These are phyloP conservation scores for Leucophenga maculata DNA, from an alignment of 2,888 invertebrate species.

Conservation along the genomic window DNA sequence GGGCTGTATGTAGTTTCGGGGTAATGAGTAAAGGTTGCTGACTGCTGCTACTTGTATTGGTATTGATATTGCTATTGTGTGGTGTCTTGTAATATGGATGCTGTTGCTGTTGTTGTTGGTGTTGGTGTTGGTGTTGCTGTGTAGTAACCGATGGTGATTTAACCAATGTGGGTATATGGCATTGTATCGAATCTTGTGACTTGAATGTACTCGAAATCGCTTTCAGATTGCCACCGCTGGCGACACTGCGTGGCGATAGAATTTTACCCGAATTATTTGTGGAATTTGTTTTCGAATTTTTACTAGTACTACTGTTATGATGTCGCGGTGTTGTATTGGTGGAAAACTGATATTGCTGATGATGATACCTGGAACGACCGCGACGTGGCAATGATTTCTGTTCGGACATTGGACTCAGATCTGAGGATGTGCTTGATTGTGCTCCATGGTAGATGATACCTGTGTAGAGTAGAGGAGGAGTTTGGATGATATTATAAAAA, in stretches of 20 bases:
- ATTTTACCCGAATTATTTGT: conserved; percentile 67
- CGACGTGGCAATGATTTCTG: conserved; percentile 83
- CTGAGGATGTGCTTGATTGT: conserved; percentile 83
- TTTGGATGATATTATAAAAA: conserved; percentile 11
- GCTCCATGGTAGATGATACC: conserved; percentile 84
- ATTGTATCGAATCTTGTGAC: conserved; percentile 72
- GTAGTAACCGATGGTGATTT: conserved; percentile 70
- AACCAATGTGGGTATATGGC: conserved; percentile 71
- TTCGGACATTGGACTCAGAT: conserved; percentile 84
- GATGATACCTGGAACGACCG: conserved; percentile 79
- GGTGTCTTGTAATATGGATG: conserved; percentile 31
- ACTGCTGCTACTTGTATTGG: conserved; percentile 41
- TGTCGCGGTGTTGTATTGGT: conserved; percentile 74
- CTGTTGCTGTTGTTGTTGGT: conserved; percentile 56
- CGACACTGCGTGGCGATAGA: conserved; percentile 70
- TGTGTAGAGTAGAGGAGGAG: conserved; percentile 57
- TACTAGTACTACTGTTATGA: conserved; percentile 71
- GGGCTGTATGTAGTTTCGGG: conserved; percentile 62
- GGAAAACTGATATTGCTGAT: conserved; percentile 73
- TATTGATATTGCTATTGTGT: conserved; percentile 37
- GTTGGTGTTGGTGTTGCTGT: conserved; percentile 65
- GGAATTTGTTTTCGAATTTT: conserved; percentile 51
- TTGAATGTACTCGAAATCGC: conserved; percentile 71
- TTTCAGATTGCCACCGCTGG: conserved; percentile 70
- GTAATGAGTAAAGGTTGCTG: conserved; percentile 68